A percentile compares a stretch with the other conserved stretches of the same genome.
Conservation (phyloP, 53 echinoderm and acorn worm genomes). For the Antedon mediterranea region DNA sequence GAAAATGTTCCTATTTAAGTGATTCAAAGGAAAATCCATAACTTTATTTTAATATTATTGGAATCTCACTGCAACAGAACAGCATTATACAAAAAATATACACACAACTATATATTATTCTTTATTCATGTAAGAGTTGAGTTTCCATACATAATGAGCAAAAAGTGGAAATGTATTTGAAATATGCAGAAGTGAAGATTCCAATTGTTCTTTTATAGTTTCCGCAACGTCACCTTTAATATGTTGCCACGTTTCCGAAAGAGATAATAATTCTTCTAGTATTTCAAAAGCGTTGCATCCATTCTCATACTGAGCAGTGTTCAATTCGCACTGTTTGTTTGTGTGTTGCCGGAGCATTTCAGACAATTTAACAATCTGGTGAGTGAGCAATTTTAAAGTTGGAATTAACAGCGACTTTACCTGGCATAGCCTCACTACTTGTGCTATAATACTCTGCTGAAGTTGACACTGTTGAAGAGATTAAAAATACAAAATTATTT, state of each 20-base stretch:
- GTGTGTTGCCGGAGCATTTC: slow-evolving; percentile 13
- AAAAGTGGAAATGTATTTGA: slow-evolving; percentile 57
- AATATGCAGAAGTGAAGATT: slow-evolving; percentile 51
- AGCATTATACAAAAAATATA: too few relatives aligned
- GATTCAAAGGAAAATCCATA: too few relatives aligned
- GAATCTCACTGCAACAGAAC: too few relatives aligned
- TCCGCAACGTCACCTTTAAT: background rate
- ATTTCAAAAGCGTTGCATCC: slow-evolving; percentile 28
- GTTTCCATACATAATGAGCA: slow-evolving; percentile 62
- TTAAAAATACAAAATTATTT: too few relatives aligned
- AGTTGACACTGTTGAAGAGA: background rate
- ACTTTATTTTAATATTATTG: too few relatives aligned
- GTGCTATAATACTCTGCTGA: background rate
- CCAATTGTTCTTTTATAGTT: slow-evolving; percentile 17
- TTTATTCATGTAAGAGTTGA: slow-evolving; percentile 2
- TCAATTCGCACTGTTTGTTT: background rate
- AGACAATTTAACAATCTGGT: slow-evolving; percentile 19
- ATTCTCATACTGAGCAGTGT: slow-evolving; percentile 36
- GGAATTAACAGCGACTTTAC: background rate
- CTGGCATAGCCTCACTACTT: background rate
- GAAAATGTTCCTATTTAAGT: too few relatives aligned
- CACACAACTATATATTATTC: too few relatives aligned
- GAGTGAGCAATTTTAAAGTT: background rate
- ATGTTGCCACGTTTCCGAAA: background rate
- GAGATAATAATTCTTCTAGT: slow-evolving; percentile 31